Base-by-base conservation (phyloP, 2,888 invertebrate species). In the Temnothorax ravouxi region DNA sequence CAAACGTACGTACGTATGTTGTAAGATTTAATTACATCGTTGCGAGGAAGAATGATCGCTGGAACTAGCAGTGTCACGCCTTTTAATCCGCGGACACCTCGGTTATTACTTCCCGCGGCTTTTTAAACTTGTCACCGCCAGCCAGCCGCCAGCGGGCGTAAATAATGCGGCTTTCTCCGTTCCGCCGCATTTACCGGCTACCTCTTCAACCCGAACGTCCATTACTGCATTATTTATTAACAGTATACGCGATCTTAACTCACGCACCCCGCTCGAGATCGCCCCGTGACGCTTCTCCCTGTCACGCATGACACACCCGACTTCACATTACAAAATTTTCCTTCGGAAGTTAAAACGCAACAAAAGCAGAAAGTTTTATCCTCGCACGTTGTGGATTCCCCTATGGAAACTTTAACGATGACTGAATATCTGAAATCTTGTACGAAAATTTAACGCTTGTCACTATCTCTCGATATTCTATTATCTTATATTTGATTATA, bases 1-100 rank as follows among this genome's bases (percentile, higher is more conserved):
- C 87, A 84, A 89, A 88, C 83, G 88, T 75, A 76, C 67, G n/a
- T 54, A 41, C 25, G 54, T 69, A 79, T 61, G 67, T 86, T 71
- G 77, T 9, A 50, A 72, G 82, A 90, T 89, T 89, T 90, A 90
- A 89, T 89, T 90, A 84, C 87, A 84, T 85, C 84, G 90, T 85
- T 83, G 83, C 71, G 74, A 47, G 82, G 75, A 90, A 85, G 89
- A 88, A 82, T 86, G 86, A 90, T 89, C 86, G 87, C 83, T 87
- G 85, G 86, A 88, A 90, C 85, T 83, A 89, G 90, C 89, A 90
- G 84, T 87, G 90, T 89, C 89, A 85, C 86, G 90, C 88, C 87
- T 87, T 89, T 89, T 89, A 89, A 89, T 89, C 88, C 90, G 81
- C 84, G 90, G 82, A 88, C 90, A 87, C 86, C 87, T 84, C 72